Percentiles rank a stretch among this genome's conserved stretches.
Evolutionary conservation across 2,888 invertebrate species (phyloP).

Genomic region (Sacculina carcini): DNA sequence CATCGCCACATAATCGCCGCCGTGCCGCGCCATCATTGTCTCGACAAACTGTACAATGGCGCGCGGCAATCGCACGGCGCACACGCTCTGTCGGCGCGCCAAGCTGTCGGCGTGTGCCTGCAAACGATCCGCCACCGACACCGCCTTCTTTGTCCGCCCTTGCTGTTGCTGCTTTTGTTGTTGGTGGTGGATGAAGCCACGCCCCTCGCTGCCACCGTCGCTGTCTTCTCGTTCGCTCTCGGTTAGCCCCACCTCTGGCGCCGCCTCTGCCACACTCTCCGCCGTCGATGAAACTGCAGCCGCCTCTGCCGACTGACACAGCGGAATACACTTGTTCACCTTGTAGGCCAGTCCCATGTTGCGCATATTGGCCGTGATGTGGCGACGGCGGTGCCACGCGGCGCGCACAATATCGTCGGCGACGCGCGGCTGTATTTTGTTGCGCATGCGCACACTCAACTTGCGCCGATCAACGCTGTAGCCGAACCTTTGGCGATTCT

Average conservation of each 20-base stretch:
- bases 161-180: too few species aligned
- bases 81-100: slow-evolving; percentile 8
- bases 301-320: too few species aligned
- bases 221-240: too few species aligned
- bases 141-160: too few species aligned
- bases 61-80: slow-evolving; percentile 7
- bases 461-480: background rate
- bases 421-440: background rate
- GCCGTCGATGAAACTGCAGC: too few species aligned
- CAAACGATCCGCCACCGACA: background rate
- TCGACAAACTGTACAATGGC: slow-evolving; percentile 9
- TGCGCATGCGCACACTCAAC: background rate
- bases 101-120: background rate
- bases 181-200: too few species aligned
- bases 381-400: background rate
- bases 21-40: slow-evolving; percentile 6
- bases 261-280: too few species aligned
- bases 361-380: background rate
- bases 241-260: too few species aligned
- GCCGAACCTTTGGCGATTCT: too few species aligned
- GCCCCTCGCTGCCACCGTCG: too few species aligned
- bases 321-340: too few species aligned
- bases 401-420: background rate
- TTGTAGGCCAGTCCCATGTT: background rate
- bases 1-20: background rate